phyloP scores from a whole-genome alignment of 2,888 invertebrate species.

The Tricholauxania praeusta region DNA sequence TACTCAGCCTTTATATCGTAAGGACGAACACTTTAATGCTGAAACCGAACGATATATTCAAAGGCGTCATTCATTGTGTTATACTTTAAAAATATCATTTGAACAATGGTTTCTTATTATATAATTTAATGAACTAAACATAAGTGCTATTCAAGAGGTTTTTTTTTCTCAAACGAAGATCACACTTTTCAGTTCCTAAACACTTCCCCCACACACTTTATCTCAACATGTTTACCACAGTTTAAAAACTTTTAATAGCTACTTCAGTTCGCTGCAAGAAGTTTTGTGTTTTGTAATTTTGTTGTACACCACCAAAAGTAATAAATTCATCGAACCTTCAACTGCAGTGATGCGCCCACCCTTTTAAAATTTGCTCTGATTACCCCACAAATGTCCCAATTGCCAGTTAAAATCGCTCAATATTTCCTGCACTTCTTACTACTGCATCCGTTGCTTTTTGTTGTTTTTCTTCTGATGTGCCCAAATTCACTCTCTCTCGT shows the following conservation, averaged over 20 bases:
- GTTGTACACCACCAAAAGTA: conserved; percentile 56
- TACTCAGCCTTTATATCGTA: no score
- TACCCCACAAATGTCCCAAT: not conserved
- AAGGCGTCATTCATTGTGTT: no score
- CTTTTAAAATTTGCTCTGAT: not conserved
- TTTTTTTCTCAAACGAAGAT: not conserved
- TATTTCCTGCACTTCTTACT: conserved; percentile 54
- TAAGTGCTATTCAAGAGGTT: no score
- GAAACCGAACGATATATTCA: no score
- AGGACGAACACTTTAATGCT: no score
- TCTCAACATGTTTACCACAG: no score
- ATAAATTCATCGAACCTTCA: conserved; percentile 65
- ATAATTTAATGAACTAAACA: no score
- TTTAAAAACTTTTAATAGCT: conserved; percentile 58
- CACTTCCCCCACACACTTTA: conserved; percentile 31
- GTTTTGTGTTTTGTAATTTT: conserved; percentile 42
- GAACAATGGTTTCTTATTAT: no score
- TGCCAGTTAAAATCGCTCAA: conserved; percentile 51
- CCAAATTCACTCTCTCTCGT: conserved; percentile 8
- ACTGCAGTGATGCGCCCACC: conserved; percentile 43
- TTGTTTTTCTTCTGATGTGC: conserved; percentile 1
- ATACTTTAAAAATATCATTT: no score
- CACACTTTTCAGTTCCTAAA: conserved; percentile 17
- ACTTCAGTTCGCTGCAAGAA: conserved; percentile 29
- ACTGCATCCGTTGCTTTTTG: conserved; percentile 6